These are phyloP conservation scores for Trachelus tabidus DNA, from an alignment of 2,888 invertebrate genomes.

Conservation along the genomic window DNA sequence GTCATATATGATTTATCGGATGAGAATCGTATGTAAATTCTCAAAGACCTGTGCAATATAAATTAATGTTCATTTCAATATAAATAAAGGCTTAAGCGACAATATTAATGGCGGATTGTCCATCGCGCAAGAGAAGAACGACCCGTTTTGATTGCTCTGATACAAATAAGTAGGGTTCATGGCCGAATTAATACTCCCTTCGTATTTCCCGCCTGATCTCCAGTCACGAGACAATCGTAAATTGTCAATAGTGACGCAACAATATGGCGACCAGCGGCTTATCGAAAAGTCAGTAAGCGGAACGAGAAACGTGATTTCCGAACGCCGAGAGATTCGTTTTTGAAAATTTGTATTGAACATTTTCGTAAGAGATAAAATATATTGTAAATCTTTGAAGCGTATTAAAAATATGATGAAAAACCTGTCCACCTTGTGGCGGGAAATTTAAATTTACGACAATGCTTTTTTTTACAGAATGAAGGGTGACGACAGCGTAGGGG, in stretches of 20 bases:
- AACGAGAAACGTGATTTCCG: neutral
- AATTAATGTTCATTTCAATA: no score
- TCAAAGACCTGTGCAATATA: neutral
- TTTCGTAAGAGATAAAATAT: neutral
- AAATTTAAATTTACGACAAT: neutral
- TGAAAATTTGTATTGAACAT: neutral
- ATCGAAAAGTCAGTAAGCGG: neutral
- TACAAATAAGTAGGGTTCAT: neutral
- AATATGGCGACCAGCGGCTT: neutral
- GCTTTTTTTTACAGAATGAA: constrained; percentile 47
- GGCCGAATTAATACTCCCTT: neutral
- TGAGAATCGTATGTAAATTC: neutral
- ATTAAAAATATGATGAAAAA: neutral
- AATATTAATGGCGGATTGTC: neutral
- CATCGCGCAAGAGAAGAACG: neutral
- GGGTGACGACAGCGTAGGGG: constrained; percentile 36
- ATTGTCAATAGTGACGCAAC: neutral
- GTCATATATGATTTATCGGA: neutral
- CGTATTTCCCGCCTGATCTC: neutral
- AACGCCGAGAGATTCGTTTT: neutral
- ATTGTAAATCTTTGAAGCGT: neutral
- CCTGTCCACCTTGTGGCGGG: neutral
- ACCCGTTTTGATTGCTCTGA: neutral
- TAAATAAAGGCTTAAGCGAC: neutral
- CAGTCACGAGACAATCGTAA: neutral